A percentile compares a stretch with the other conserved stretches of the same genome.
Evolutionary conservation across 2,113 vertebrate genomes (phyloP).

Genomic region (Falcunculus frontatus): DNA sequence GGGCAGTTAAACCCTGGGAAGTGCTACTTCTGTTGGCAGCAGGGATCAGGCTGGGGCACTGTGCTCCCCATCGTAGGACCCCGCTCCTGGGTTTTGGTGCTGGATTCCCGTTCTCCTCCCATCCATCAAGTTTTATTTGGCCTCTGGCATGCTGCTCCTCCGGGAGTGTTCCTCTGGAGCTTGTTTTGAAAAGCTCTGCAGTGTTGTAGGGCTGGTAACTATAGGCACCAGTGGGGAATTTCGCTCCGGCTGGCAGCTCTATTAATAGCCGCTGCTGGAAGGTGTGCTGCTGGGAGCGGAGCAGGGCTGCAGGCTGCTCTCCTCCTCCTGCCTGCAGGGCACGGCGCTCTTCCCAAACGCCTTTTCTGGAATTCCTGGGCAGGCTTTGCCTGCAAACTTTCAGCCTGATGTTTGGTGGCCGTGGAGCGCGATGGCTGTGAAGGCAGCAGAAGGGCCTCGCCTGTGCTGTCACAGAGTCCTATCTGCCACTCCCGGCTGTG

Average conservation of each 20-base stretch:
- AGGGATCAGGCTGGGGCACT: rapidly evolving
- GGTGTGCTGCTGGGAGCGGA: background rate
- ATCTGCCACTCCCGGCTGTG: rapidly evolving
- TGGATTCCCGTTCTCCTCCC: background rate
- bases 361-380: background rate
- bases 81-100: background rate
- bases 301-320: background rate
- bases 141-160: background rate
- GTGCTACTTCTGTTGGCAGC: rapidly evolving
- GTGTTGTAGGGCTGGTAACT: constrained; percentile 53
- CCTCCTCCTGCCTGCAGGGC: background rate
- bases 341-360: rapidly evolving
- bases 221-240: constrained; percentile 35
- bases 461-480: background rate
- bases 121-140: constrained; percentile 2
- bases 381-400: background rate
- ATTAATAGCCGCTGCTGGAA: background rate
- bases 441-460: rapidly evolving
- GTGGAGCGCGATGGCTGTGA: rapidly evolving
- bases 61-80: rapidly evolving
- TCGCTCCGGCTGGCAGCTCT: background rate
- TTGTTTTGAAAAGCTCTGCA: constrained; percentile 29
- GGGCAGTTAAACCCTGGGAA: background rate
- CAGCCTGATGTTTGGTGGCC: background rate
- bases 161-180: background rate